phyloP scores from a whole-genome alignment of 2,797 vertebrate genomes.

The Melanotaenia boesemani region DNA sequence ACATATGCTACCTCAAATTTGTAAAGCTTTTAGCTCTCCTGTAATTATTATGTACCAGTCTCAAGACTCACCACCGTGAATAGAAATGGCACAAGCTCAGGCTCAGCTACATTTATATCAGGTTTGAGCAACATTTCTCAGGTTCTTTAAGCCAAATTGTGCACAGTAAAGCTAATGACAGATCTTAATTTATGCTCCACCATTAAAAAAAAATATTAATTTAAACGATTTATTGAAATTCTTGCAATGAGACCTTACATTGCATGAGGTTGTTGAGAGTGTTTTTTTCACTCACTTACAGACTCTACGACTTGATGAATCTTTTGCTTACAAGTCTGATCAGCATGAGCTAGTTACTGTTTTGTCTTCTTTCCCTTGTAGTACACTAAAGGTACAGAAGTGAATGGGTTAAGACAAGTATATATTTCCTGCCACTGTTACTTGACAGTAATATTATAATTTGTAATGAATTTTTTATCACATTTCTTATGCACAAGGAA shows the following conservation, averaged over 20 bases:
- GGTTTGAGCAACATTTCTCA: slow-evolving; percentile 47
- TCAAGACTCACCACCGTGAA: slow-evolving; percentile 35
- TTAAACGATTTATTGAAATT: neutral
- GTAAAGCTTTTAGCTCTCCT: slow-evolving; percentile 58
- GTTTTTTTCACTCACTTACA: neutral
- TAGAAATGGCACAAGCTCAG: slow-evolving; percentile 35
- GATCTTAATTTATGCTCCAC: neutral
- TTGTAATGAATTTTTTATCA: slow-evolving; percentile 75
- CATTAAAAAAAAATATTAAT: slow-evolving; percentile 22
- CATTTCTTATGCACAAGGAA: slow-evolving; percentile 75
- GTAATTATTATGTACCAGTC: slow-evolving; percentile 61
- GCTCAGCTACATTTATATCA: slow-evolving; percentile 49
- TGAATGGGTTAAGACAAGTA: slow-evolving; percentile 52
- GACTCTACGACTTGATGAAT: neutral
- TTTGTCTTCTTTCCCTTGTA: neutral
- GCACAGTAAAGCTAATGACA: slow-evolving; percentile 30
- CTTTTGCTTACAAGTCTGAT: neutral
- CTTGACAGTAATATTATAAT: slow-evolving; percentile 75
- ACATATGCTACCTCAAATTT: slow-evolving; percentile 65
- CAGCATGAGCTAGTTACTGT: neutral
- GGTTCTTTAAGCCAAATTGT: slow-evolving; percentile 5
- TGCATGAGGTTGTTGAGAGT: neutral
- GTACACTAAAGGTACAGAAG: neutral
- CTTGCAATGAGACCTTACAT: neutral
- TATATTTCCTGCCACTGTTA: slow-evolving; percentile 57